Conservation (phyloP, 2,888 invertebrate species). For the Dorcus parallelipipedus region DNA sequence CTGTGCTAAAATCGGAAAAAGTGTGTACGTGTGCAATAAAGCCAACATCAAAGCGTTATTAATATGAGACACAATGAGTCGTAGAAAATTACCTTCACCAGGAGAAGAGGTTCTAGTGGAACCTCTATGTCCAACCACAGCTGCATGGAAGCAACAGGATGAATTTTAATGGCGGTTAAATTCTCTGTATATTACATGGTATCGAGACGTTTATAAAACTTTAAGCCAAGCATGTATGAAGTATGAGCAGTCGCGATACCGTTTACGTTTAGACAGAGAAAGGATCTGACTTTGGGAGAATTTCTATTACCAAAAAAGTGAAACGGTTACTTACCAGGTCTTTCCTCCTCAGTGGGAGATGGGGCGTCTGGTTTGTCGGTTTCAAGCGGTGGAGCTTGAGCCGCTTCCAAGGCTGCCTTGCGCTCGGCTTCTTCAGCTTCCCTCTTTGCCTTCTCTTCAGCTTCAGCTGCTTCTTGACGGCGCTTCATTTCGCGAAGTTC, state of each 20-base stretch:
- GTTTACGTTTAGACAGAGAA: not conserved
- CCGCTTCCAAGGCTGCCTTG: slow-evolving; percentile 56
- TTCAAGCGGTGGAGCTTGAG: slow-evolving; percentile 52
- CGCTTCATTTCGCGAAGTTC: slow-evolving; percentile 95
- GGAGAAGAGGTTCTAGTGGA: slow-evolving; percentile 45
- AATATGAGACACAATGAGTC: not conserved
- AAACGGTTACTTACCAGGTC: slow-evolving; percentile 50
- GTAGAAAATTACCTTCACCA: slow-evolving; percentile 45
- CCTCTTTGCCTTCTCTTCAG: slow-evolving; percentile 63
- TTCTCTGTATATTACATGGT: not conserved
- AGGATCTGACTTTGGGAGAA: not conserved
- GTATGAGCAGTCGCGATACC: slow-evolving; percentile 1
- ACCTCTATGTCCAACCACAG: slow-evolving; percentile 41
- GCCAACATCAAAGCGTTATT: slow-evolving; percentile 17
- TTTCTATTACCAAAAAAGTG: not conserved
- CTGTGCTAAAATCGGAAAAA: not conserved
- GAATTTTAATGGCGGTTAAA: not conserved
- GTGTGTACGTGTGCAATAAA: slow-evolving; percentile 13
- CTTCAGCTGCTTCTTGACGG: slow-evolving; percentile 67
- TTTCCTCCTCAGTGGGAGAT: slow-evolving; percentile 53
- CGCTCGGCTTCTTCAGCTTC: slow-evolving; percentile 80
- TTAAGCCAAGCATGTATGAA: not conserved
- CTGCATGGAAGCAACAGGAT: slow-evolving; percentile 38
- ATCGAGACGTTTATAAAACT: not conserved
- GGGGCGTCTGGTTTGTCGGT: slow-evolving; percentile 46